These are phyloP conservation scores for Eulimnadia texana DNA, from an alignment of 1,140 invertebrate genomes.

Conservation along the genomic window DNA sequence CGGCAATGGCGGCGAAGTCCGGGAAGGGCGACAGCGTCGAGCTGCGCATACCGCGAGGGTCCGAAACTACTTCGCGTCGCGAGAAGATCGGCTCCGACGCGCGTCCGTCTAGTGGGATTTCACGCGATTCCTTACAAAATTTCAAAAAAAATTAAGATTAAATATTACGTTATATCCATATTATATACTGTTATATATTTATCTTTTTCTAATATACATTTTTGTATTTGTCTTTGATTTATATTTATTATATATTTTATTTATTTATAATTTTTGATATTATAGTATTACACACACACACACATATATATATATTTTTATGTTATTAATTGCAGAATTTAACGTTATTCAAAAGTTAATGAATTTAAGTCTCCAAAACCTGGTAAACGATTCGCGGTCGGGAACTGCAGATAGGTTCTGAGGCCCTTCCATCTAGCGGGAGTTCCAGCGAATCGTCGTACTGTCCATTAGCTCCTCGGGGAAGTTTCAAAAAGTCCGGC, in stretches of 20 bases:
- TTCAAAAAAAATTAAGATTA: not conserved
- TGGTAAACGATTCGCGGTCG: slow-evolving; percentile 12
- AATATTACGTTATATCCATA: not conserved
- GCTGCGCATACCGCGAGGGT: slow-evolving; percentile 7
- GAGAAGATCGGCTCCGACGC: slow-evolving; percentile 18
- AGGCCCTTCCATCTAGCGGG: slow-evolving; percentile 22
- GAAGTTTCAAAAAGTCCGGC: slow-evolving; percentile 53
- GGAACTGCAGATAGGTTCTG: slow-evolving; percentile 16
- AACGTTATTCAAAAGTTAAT: too few species aligned
- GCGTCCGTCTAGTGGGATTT: slow-evolving; percentile 22
- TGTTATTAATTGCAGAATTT: too few species aligned
- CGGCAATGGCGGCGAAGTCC: slow-evolving; percentile 15
- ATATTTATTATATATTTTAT: not conserved
- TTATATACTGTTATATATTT: too few species aligned
- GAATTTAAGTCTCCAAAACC: too few species aligned
- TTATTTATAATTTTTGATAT: not conserved
- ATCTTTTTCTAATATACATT: too few species aligned
- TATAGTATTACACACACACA: not conserved
- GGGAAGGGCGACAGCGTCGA: slow-evolving; percentile 4
- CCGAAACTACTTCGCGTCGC: slow-evolving; percentile 16
- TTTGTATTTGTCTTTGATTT: too few species aligned
- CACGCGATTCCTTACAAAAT: slow-evolving; percentile 4
- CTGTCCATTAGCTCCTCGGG: not conserved
- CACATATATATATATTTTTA: too few species aligned
- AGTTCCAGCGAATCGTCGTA: slow-evolving; percentile 19